These are phyloP conservation scores for Ormia ochracea DNA, from an alignment of 2,888 invertebrate genomes.

Conservation along the genomic window DNA sequence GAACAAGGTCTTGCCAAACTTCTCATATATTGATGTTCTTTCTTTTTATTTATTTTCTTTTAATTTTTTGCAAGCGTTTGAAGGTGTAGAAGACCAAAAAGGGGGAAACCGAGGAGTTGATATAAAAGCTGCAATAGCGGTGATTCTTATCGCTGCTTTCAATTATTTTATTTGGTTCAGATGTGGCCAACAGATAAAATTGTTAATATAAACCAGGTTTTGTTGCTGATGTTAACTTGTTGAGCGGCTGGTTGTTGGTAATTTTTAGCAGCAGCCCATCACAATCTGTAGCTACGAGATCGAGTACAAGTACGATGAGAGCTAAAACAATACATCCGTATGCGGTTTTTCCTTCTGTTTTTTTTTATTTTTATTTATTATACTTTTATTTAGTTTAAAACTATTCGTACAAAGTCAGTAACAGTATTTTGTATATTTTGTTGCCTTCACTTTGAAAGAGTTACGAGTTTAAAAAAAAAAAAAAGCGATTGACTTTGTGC, in stretches of 20 bases:
- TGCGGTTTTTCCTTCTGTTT: conserved; percentile 12
- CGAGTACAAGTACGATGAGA: conserved; percentile 36
- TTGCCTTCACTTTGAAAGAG: conserved; percentile 38
- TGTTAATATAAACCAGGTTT: conserved; percentile 72
- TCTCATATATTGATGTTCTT: neutral
- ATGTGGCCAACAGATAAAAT: conserved; percentile 75
- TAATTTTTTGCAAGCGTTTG: neutral
- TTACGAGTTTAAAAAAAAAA: conserved; percentile 49
- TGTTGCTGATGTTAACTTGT: conserved; percentile 44
- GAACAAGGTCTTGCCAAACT: conserved; percentile 20
- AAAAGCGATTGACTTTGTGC: conserved; percentile 49
- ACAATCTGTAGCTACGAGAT: conserved; percentile 39
- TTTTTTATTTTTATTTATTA: conserved; percentile 20
- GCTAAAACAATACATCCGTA: conserved; percentile 43
- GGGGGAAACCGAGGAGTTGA: neutral
- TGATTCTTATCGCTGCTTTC: conserved; percentile 76
- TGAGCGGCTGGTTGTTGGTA: conserved; percentile 20
- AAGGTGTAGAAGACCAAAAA: neutral
- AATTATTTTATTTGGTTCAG: conserved; percentile 77
- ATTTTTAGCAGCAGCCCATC: conserved; percentile 45
- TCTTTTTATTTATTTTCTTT: neutral
- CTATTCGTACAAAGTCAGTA: conserved; percentile 31
- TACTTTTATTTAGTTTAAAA: conserved; percentile 13
- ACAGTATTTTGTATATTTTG: conserved; percentile 55
- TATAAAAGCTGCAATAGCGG: conserved; percentile 40